Percentiles rank a stretch among this genome's conserved stretches.
These are phyloP conservation scores for Drosophila subobscura DNA, from an alignment of 1,140 invertebrate genomes.

Conservation along the genomic window DNA sequence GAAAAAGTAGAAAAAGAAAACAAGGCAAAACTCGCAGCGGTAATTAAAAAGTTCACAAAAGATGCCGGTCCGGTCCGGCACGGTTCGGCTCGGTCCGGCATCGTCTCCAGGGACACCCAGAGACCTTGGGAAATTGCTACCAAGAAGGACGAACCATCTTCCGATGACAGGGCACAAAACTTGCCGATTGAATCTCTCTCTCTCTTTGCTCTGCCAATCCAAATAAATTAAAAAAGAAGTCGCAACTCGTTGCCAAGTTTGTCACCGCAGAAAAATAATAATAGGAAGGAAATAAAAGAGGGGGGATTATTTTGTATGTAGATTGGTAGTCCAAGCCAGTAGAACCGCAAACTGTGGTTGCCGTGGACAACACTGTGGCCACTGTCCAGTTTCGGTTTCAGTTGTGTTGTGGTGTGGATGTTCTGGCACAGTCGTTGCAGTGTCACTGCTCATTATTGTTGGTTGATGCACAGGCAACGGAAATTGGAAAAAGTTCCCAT, in stretches of 20 bases:
- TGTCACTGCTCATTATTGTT: slow-evolving; percentile 66
- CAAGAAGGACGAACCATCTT: slow-evolving; percentile 9
- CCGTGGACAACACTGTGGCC: slow-evolving; percentile 42
- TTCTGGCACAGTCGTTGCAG: slow-evolving; percentile 32
- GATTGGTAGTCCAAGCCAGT: slow-evolving; percentile 19
- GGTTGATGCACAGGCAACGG: slow-evolving; percentile 60
- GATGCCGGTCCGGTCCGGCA: slow-evolving; percentile 13
- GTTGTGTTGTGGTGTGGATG: slow-evolving; percentile 16
- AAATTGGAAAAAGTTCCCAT: slow-evolving; percentile 71
- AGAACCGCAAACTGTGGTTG: slow-evolving; percentile 65
- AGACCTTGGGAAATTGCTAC: slow-evolving; percentile 37
- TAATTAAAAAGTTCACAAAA: slow-evolving; percentile 76
- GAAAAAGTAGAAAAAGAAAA: slow-evolving; percentile 21
- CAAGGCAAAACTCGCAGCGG: slow-evolving; percentile 48
- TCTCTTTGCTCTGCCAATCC: slow-evolving; percentile 24
- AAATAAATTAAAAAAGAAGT: slow-evolving; percentile 71
- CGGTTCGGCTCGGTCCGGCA: too few species aligned
- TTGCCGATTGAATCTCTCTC: slow-evolving; percentile 63
- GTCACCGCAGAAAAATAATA: slow-evolving; percentile 60
- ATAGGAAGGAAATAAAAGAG: slow-evolving; percentile 37
- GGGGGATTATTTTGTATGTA: slow-evolving; percentile 19
- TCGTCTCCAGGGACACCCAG: slow-evolving; percentile 1
- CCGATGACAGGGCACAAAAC: slow-evolving; percentile 56
- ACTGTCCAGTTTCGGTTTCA: slow-evolving; percentile 12
- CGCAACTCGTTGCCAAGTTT: slow-evolving; percentile 74